A percentile compares a stretch with the other conserved stretches of the same genome.
Conservation (phyloP, 2,113 vertebrate genomes). For the Anhinga anhinga region DNA sequence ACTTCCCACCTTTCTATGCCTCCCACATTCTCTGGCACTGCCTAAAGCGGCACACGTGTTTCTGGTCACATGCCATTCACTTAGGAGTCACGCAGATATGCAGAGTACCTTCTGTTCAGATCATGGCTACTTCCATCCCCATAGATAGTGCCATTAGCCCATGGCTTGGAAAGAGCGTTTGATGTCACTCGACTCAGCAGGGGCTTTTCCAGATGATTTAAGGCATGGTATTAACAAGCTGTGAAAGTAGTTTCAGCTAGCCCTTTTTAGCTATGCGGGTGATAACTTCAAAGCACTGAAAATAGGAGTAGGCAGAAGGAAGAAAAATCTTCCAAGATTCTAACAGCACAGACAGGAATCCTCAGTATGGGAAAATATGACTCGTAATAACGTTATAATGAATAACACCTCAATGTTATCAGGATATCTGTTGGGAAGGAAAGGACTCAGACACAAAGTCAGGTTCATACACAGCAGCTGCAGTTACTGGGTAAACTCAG, state of each 20-base stretch:
- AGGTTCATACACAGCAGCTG: neutral
- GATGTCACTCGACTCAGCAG: constrained; percentile 31
- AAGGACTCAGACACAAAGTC: neutral
- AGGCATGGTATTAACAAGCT: constrained; percentile 49
- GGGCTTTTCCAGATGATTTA: constrained; percentile 60
- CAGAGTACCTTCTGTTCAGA: neutral
- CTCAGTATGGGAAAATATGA: neutral
- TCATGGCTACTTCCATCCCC: neutral
- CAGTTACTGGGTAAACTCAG: neutral
- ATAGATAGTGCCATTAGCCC: constrained; percentile 6
- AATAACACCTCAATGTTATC: neutral
- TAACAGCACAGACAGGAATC: neutral
- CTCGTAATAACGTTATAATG: neutral
- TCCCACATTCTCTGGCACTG: neutral
- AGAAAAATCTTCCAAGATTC: constrained; percentile 22
- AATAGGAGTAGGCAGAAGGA: neutral
- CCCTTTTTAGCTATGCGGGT: constrained; percentile 16
- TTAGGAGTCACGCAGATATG: neutral
- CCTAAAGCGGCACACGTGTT: neutral
- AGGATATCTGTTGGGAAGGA: neutral
- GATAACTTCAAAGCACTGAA: constrained; percentile 56
- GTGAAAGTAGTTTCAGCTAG: constrained; percentile 42
- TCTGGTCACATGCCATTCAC: neutral
- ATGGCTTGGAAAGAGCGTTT: constrained; percentile 12
- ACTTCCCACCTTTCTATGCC: neutral